Evolutionary conservation across 2,113 vertebrate genomes (phyloP).

Genomic region (Tympanuchus pallidicinctus): DNA sequence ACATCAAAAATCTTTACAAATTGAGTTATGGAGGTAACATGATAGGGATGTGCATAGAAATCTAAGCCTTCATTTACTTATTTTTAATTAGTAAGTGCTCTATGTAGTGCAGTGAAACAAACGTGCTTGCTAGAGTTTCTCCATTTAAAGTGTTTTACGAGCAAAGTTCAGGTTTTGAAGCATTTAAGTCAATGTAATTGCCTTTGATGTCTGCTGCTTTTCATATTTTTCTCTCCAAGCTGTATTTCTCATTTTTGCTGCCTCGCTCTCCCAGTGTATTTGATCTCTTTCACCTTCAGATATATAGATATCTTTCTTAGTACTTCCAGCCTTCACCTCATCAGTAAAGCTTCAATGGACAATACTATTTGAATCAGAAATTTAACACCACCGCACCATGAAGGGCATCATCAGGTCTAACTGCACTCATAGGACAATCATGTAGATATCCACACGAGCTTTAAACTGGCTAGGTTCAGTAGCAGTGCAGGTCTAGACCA

Average conservation of each 20-base stretch:
- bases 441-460: neutral
- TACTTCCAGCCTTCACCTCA: neutral
- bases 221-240: neutral
- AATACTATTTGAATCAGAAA: neutral
- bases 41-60: neutral
- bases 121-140: neutral
- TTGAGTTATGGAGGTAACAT: constrained; percentile 3
- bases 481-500: neutral
- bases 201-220: neutral
- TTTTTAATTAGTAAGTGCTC: constrained; percentile 23
- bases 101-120: neutral
- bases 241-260: neutral
- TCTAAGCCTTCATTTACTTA: constrained; percentile 9
- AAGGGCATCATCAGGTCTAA: neutral
- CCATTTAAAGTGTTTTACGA: neutral
- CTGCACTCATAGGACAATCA: neutral
- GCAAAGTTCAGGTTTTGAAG: neutral
- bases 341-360: neutral
- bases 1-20: constrained; percentile 20
- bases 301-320: neutral
- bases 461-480: neutral
- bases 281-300: neutral
- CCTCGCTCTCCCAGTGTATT: neutral
- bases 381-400: neutral
- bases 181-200: neutral